Evolutionary conservation across 2,888 invertebrate species (phyloP).

Genomic region (Criorhina ranunculi): DNA sequence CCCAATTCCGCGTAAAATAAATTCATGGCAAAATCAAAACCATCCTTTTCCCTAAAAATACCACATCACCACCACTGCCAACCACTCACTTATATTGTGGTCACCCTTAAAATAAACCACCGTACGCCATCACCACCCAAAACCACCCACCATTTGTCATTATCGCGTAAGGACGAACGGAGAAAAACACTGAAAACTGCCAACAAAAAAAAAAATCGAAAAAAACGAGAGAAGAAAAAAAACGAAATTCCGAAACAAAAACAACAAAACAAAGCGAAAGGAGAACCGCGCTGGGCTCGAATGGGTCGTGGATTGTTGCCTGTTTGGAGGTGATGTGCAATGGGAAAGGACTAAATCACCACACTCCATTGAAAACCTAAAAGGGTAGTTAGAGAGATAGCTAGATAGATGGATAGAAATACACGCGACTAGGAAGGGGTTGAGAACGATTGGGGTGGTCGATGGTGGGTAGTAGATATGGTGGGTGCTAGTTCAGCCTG

Average conservation of each 20-base stretch:
- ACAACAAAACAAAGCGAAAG: constrained; percentile 38
- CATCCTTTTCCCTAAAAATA: constrained; percentile 76
- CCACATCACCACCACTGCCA: constrained; percentile 61
- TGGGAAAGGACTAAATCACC: constrained; percentile 74
- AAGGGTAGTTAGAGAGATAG: constrained; percentile 59
- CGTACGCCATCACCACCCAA: constrained; percentile 58
- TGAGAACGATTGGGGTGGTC: background rate
- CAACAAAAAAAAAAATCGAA: constrained; percentile 30
- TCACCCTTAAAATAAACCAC: constrained; percentile 75
- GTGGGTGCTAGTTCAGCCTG: constrained; percentile 39
- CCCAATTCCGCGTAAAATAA: constrained; percentile 72
- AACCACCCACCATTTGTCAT: constrained; percentile 75
- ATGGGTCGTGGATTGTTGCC: constrained; percentile 18
- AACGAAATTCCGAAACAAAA: constrained; percentile 59
- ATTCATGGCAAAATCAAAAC: constrained; percentile 74
- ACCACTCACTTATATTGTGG: constrained; percentile 73
- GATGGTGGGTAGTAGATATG: constrained; percentile 21
- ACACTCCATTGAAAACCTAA: constrained; percentile 70
- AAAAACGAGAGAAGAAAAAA: constrained; percentile 27
- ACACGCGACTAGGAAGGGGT: constrained; percentile 46
- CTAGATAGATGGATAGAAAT: constrained; percentile 52
- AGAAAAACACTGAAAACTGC: constrained; percentile 51
- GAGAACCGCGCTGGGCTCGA: constrained; percentile 36
- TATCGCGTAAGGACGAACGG: constrained; percentile 73
- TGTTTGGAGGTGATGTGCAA: constrained; percentile 67